phyloP scores from a whole-genome alignment of 2,113 vertebrate genomes.

The Axis porcinus region DNA sequence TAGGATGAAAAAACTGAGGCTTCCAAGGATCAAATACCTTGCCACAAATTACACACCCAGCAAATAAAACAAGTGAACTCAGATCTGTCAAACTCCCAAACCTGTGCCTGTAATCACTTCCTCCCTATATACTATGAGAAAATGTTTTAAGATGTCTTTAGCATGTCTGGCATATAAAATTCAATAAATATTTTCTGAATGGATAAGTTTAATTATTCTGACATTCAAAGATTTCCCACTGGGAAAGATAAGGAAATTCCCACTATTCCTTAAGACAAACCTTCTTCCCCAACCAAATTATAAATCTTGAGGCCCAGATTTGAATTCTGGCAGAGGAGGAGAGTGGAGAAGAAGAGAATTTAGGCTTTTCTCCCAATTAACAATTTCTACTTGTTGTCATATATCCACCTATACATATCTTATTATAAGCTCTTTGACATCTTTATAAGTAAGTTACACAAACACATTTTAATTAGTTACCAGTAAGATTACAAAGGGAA shows the following conservation, averaged over 20 bases:
- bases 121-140: not conserved
- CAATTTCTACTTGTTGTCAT: not conserved
- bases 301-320: not conserved
- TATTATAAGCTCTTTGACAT: not conserved
- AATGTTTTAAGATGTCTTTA: not conserved
- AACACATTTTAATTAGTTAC: not conserved
- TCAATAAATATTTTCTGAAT: conserved; percentile 1
- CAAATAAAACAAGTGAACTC: conserved; percentile 2
- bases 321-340: not conserved
- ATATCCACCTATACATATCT: not conserved
- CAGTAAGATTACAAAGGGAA: not conserved
- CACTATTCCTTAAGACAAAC: not conserved
- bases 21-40: not conserved
- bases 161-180: not conserved
- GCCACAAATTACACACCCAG: not conserved
- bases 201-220: not conserved
- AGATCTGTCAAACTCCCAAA: not conserved
- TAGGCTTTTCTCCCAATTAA: not conserved
- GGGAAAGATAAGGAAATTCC: not conserved
- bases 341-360: not conserved
- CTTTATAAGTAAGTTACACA: not conserved
- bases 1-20: not conserved
- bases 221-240: not conserved
- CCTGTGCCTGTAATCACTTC: not conserved
- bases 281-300: not conserved